Conservation (phyloP, 2,888 invertebrate species). For the Ichneumoninae sp. region DNA sequence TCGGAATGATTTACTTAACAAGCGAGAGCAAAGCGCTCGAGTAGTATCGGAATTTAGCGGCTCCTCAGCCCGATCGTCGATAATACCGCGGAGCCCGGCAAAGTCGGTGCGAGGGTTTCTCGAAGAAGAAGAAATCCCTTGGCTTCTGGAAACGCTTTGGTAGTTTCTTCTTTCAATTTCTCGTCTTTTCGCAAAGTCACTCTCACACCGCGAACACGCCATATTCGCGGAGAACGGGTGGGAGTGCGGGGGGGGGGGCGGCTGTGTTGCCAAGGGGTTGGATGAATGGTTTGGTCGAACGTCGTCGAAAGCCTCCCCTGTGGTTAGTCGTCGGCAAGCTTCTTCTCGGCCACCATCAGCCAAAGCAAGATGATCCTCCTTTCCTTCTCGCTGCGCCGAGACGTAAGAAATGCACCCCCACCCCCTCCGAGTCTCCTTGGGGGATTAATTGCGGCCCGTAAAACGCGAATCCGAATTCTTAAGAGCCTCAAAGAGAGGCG, state of each 20-base stretch:
- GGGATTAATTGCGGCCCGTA: constrained; percentile 81
- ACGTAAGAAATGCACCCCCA: constrained; percentile 70
- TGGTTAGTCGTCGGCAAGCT: constrained; percentile 44
- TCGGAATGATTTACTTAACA: constrained; percentile 49
- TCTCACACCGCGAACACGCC: constrained; percentile 18
- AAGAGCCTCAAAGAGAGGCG: constrained; percentile 74
- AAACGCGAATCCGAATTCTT: constrained; percentile 80
- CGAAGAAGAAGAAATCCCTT: constrained; percentile 59
- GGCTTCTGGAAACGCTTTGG: constrained; percentile 65
- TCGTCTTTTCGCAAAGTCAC: constrained; percentile 50
- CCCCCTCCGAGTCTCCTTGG: constrained; percentile 72
- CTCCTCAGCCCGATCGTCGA: constrained; percentile 49
- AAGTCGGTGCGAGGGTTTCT: constrained; percentile 33
- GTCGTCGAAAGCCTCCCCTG: constrained; percentile 52
- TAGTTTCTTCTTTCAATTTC: constrained; percentile 39
- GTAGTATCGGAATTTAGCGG: constrained; percentile 34
- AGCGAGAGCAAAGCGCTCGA: constrained; percentile 20
- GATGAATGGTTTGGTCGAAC: constrained; percentile 21
- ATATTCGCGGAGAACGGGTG: no score
- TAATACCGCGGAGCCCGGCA: constrained; percentile 46
- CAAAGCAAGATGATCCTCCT: constrained; percentile 73
- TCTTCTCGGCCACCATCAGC: constrained; percentile 43
- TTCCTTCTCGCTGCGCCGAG: constrained; percentile 66
- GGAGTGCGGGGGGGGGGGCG: not conserved
- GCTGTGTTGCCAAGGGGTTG: constrained; percentile 14